Evolutionary conservation across 2,113 vertebrate species (phyloP).

Genomic region (Hystrix cristata): DNA sequence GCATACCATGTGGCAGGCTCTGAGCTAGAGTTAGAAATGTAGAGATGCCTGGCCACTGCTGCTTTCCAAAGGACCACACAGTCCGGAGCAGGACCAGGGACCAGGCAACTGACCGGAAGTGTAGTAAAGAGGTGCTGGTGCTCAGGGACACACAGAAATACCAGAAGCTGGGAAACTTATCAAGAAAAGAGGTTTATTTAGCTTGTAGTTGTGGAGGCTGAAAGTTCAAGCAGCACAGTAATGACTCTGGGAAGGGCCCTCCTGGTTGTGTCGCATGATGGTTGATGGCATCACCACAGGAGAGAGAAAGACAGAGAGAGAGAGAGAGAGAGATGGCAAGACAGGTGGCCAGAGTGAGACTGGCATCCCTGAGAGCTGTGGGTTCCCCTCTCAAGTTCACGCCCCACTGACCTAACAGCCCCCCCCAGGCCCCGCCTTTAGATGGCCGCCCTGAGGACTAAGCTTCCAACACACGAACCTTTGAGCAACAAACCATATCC

Average conservation of each 20-base stretch:
- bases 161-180: not conserved
- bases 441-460: not conserved
- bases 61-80: not conserved
- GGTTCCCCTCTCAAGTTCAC: too few relatives aligned
- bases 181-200: not conserved
- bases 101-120: not conserved
- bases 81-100: rapidly evolving
- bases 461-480: not conserved
- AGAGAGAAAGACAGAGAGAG: not conserved
- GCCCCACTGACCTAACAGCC: too few relatives aligned
- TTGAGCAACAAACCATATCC: not conserved
- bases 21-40: not conserved
- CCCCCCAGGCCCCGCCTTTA: not conserved
- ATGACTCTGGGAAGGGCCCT: not conserved
- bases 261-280: not conserved
- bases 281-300: not conserved
- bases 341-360: not conserved
- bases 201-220: not conserved
- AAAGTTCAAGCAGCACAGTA: not conserved
- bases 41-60: too few relatives aligned
- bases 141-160: not conserved
- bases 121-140: not conserved
- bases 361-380: not conserved
- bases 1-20: not conserved
- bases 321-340: not conserved